Percentiles rank a stretch among this genome's conserved stretches.
Evolutionary conservation across 2,797 vertebrate species (phyloP).

Genomic region (Amniataba percoides): DNA sequence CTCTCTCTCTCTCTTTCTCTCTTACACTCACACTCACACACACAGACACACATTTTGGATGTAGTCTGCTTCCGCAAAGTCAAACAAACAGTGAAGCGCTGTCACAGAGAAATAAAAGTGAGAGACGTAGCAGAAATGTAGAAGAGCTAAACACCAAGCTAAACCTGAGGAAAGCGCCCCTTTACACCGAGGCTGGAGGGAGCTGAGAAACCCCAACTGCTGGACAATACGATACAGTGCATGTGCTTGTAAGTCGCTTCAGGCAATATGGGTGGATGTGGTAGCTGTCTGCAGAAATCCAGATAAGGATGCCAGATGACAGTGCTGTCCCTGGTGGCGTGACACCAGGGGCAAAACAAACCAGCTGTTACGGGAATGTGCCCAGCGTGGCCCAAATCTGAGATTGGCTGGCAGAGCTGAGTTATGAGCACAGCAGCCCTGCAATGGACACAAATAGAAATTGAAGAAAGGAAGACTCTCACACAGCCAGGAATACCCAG

Average conservation of each 20-base stretch:
- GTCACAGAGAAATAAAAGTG: slow-evolving; percentile 26
- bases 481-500: slow-evolving; percentile 34
- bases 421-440: slow-evolving; percentile 53
- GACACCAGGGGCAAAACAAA: slow-evolving; percentile 77
- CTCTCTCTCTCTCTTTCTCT: slow-evolving; percentile 1
- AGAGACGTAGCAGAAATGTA: slow-evolving; percentile 15
- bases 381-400: slow-evolving; percentile 58
- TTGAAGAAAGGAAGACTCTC: slow-evolving; percentile 40
- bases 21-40: slow-evolving; percentile 25
- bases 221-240: slow-evolving; percentile 25
- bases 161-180: background rate
- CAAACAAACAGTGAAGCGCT: slow-evolving; percentile 57
- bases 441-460: slow-evolving; percentile 58
- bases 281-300: slow-evolving; percentile 58
- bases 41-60: slow-evolving; percentile 13
- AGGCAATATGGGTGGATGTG: slow-evolving; percentile 57
- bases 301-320: slow-evolving; percentile 75
- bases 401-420: slow-evolving; percentile 58
- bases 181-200: background rate
- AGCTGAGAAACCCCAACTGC: slow-evolving; percentile 17
- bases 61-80: slow-evolving; percentile 35
- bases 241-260: slow-evolving; percentile 29
- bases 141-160: slow-evolving; percentile 6
- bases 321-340: slow-evolving; percentile 70
- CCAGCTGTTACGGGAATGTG: slow-evolving; percentile 78